These are phyloP conservation scores for Altica lythri DNA, from an alignment of 2,888 invertebrate species.

Conservation along the genomic window DNA sequence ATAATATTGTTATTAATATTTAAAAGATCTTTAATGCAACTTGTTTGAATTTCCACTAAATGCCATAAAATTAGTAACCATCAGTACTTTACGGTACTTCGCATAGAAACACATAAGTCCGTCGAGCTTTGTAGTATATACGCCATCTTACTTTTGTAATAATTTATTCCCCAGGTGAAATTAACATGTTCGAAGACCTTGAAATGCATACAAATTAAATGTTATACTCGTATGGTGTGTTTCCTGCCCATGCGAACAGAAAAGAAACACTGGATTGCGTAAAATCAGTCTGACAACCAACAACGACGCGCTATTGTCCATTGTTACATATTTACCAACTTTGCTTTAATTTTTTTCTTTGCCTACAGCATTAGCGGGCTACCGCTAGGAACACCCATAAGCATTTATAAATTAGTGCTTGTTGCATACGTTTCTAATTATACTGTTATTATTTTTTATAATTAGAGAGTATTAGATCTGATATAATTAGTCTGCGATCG, in stretches of 20 bases:
- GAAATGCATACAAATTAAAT: constrained; percentile 54
- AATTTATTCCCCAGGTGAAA: constrained; percentile 35
- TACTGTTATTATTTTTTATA: too few species aligned
- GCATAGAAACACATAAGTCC: constrained; percentile 23
- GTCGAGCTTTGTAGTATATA: constrained; percentile 18
- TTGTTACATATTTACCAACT: constrained; percentile 9
- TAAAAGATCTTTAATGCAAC: constrained; percentile 5
- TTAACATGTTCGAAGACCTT: constrained; percentile 42
- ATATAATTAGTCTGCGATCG: too few species aligned
- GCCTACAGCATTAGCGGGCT: background rate
- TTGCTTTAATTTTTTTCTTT: background rate
- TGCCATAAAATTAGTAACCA: constrained; percentile 12
- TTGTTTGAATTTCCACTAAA: constrained; percentile 16
- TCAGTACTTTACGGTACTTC: constrained; percentile 26
- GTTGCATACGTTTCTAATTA: too few species aligned
- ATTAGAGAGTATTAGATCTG: too few species aligned
- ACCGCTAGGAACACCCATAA: background rate
- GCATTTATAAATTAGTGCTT: background rate
- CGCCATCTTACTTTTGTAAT: constrained; percentile 32
- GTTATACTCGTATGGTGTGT: constrained; percentile 51
- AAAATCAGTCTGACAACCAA: constrained; percentile 30
- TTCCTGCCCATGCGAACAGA: constrained; percentile 48
- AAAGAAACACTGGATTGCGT: constrained; percentile 41
- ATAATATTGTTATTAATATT: constrained; percentile 2
- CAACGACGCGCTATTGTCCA: constrained; percentile 4